phyloP scores from a whole-genome alignment of 2,888 invertebrate genomes.

The Paralinhomoeus sp. region DNA sequence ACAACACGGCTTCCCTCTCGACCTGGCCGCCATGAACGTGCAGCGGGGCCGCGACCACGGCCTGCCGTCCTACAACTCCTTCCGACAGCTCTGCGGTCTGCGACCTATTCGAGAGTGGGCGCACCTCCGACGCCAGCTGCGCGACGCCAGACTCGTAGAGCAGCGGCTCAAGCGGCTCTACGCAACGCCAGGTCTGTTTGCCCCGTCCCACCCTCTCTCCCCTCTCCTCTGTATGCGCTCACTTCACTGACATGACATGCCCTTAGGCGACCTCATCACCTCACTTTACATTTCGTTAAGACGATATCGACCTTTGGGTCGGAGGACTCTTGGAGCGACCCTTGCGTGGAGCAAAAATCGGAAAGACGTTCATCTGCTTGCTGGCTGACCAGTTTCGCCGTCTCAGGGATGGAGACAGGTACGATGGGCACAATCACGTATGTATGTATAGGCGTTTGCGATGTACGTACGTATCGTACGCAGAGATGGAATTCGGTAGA shows the following conservation, averaged over 20 bases:
- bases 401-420: conserved; percentile 65
- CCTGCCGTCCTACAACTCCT: conserved; percentile 24
- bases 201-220: no score
- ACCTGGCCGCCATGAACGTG: conserved; percentile 82
- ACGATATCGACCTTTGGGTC: conserved; percentile 82
- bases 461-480: no score
- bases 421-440: not conserved
- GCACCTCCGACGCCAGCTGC: not conserved
- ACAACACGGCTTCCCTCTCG: conserved; percentile 40
- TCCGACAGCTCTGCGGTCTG: not conserved
- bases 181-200: no score
- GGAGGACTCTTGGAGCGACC: conserved; percentile 77
- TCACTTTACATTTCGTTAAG: conserved; percentile 11
- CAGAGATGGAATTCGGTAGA: no score
- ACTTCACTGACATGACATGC: no score
- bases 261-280: no score
- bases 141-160: not conserved
- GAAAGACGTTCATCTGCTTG: conserved; percentile 72
- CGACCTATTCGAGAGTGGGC: not conserved
- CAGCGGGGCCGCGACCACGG: conserved; percentile 34
- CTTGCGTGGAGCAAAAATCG: conserved; percentile 56
- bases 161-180: no score
- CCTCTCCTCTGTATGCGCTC: no score
- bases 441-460: no score
- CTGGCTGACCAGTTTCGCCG: conserved; percentile 76